phyloP scores from a whole-genome alignment of 23 tunicate species.

The Trididemnum miniatum region DNA sequence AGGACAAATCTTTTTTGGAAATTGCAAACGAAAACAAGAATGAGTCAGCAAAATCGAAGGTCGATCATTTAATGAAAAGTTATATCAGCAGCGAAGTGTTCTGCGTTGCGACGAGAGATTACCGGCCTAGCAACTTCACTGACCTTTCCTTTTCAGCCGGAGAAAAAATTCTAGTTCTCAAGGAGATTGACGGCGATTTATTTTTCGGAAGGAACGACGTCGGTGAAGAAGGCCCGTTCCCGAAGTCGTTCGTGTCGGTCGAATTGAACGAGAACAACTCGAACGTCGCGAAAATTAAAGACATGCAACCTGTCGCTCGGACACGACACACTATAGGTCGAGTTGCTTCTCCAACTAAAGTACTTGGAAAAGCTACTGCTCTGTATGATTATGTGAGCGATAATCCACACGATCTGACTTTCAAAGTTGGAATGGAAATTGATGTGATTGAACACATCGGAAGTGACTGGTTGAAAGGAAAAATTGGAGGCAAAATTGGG shows the following conservation, averaged over 20 bases:
- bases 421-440: constrained; percentile 21
- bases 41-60: constrained; percentile 7
- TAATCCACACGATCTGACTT: constrained; percentile 21
- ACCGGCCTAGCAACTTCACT: constrained; percentile 36
- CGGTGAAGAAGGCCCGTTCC: constrained; percentile 69
- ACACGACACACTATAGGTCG: not conserved
- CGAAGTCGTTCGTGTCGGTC: constrained; percentile 24
- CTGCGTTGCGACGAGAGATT: constrained; percentile 31
- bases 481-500: not conserved
- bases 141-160: constrained; percentile 53
- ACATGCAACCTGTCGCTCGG: not conserved
- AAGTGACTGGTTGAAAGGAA: constrained; percentile 37
- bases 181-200: constrained; percentile 35
- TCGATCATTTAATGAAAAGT: constrained; percentile 40
- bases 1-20: constrained; percentile 15
- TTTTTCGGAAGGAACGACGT: constrained; percentile 64
- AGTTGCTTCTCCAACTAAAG: not conserved
- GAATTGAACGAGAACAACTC: constrained; percentile 18
- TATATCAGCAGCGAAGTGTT: constrained; percentile 25
- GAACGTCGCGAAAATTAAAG: not conserved
- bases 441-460: not conserved
- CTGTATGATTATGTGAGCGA: not conserved
- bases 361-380: constrained; percentile 17
- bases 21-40: not conserved
- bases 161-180: constrained; percentile 41